Conservation (phyloP, 2,113 vertebrate genomes). For the Suncus etruscus region DNA sequence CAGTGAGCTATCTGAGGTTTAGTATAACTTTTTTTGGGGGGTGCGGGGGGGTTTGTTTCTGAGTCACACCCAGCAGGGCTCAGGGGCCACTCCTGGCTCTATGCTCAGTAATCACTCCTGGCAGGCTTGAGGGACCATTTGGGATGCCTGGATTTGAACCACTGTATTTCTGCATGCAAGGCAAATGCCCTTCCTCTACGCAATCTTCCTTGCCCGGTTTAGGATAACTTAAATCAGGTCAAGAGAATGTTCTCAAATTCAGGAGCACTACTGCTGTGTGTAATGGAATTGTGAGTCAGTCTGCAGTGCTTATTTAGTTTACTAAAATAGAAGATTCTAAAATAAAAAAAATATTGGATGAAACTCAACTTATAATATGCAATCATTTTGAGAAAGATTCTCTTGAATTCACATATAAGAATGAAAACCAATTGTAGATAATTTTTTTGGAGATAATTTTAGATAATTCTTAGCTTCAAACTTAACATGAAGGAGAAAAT, state of each 20-base stretch:
- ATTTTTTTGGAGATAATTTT: no score
- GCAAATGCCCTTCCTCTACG: no score
- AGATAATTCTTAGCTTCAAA: conserved; percentile 4
- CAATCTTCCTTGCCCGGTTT: no score
- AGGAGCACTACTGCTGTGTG: neutral
- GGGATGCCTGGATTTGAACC: no score
- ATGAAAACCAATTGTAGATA: conserved; percentile 61
- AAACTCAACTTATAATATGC: conserved; percentile 33
- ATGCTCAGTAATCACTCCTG: no score
- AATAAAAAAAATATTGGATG: neutral
- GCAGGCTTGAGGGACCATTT: no score
- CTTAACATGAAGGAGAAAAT: conserved; percentile 64
- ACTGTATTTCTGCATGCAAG: no score
- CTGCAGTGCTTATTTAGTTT: conserved; percentile 38
- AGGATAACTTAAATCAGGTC: neutral
- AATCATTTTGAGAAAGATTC: conserved; percentile 55
- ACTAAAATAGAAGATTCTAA: conserved; percentile 42
- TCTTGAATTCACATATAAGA: conserved; percentile 33
- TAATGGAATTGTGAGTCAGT: conserved; percentile 17
- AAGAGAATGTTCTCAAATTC: neutral
- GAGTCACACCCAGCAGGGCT: no score
- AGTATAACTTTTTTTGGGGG: no score
- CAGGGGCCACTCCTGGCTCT: no score
- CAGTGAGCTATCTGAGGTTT: neutral
- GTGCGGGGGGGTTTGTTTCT: no score